Base-by-base conservation (phyloP, 2,797 vertebrate species). In the Moxostoma hubbsi region DNA sequence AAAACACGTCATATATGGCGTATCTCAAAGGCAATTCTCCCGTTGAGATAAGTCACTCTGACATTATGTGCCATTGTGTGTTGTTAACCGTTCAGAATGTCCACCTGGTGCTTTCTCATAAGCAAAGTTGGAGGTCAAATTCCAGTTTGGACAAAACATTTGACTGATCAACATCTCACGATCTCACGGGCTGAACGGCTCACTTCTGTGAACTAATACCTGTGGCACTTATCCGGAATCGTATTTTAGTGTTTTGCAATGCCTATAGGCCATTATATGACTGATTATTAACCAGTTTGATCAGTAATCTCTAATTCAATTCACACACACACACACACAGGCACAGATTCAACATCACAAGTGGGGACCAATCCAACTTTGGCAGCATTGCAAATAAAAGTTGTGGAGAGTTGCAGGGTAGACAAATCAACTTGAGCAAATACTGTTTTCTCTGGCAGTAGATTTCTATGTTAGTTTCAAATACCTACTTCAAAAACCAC, bases 321-420 rank as follows among this genome's bases (percentile, higher is more conserved):
- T 77, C 80, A 75, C 82, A 79, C 81, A 81, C 76, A 50, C 80
- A 75, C 82, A 79, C 81, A 81, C 76, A 50, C 70, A 61, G 13
- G 72, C 81, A 50, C 72, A 76, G 54, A 62, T 63, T 69, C 53
- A 54, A 49, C 46, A 47, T 67, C 1, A 24, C 46, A 50, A 68
- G 55, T 51, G 57, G 63, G n/a, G 74, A 73, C 46, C 63, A 46
- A 57, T 58, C 16, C 71, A 66, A 61, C 36, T 46, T 80, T 59
- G 46, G 54, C 59, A 64, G 64, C 57, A 11, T 78, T 45, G 7
- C 62, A 73, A 79, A 64, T 66, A 13, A 73, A 73, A 73, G 70
- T 51, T n/a, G n/a, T n/a, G n/a, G n/a, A n/a, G n/a, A n/a, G n/a
- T n/a, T n/a, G n/a, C n/a, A n/a, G n/a, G n/a, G n/a, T n/a, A n/a